phyloP scores from a whole-genome alignment of 2,113 vertebrate genomes.

The Seriola rivoliana region DNA sequence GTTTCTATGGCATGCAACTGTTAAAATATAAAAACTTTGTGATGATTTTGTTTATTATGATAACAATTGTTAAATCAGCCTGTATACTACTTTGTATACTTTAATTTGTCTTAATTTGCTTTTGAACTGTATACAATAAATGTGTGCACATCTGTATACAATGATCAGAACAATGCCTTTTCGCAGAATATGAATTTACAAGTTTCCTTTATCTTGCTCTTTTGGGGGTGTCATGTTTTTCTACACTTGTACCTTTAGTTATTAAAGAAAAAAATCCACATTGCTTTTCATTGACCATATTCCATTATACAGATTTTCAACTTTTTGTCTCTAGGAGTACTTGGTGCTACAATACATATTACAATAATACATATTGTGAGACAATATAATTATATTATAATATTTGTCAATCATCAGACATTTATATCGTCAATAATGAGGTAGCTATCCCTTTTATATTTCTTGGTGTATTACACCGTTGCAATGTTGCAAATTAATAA shows the following conservation, averaged over 20 bases:
- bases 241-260: conserved; percentile 30
- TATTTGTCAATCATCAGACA: not conserved
- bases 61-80: conserved; percentile 36
- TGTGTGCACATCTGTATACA: conserved; percentile 14
- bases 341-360: too few species aligned
- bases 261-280: conserved; percentile 36
- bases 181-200: conserved; percentile 20
- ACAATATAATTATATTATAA: not conserved
- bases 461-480: not conserved
- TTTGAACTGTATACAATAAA: conserved; percentile 37
- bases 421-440: not conserved
- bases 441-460: not conserved
- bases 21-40: not conserved
- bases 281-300: not conserved
- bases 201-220: not conserved
- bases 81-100: conserved; percentile 1
- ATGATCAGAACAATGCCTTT: conserved; percentile 51
- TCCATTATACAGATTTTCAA: not conserved
- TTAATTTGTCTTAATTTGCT: not conserved
- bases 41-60: conserved; percentile 2
- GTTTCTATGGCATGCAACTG: not conserved
- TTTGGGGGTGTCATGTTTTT: conserved; percentile 38
- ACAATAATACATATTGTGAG: not conserved
- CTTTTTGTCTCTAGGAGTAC: not conserved
- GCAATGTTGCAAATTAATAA: conserved; percentile 5